Evolutionary conservation across 2,888 invertebrate genomes (phyloP), one percentile per base, ranked within the genome.

Genomic region (Lasioglossum figueresi): DNA sequence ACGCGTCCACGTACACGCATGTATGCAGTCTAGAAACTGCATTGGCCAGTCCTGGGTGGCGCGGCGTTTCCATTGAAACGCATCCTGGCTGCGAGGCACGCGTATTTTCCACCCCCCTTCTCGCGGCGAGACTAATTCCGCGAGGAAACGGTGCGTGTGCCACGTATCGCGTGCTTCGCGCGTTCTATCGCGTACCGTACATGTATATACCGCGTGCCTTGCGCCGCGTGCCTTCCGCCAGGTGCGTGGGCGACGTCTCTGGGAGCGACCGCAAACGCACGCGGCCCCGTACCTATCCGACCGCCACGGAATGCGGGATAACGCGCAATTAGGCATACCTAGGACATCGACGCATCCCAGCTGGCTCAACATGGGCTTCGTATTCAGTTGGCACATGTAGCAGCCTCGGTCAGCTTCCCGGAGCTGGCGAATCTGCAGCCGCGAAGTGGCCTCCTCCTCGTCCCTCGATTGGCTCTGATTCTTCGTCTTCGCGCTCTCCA

Each of bases 381-480:
- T 97, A 94, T 97, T 97, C 89, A 97, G 97, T 95, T 97, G 97
- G 93, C 97, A 97, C 97, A 97, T 97, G 95, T 97, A 97, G 92
- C 97, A 97, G 14, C 97, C 97, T 83, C 97, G 96, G 94, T 97
- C 97, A 77, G 97, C 96, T 89, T 97, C 97, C 95, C 96, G 97
- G 89, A 97, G 95, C 77, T 97, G 97, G 73, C 97, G 95, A 89
- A 97, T 97, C 93, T 97, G 97, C 59, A 97, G 96, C 93, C 97
- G 97, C 97, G 97, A 97, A 59, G 97, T 97, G 84, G 96, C 96
- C 45, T 97, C 96, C 14, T 97, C 96, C 95, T 97, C 97, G 93
- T 97, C 94, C 85, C 90, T 84, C 88, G 89, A 89, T 56, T 88
- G 83, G 68, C 92, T 93, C 79, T 92, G 93, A 80, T 93, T 94